Evolutionary conservation across 1,140 invertebrate species (phyloP).

Genomic region (Planococcus citri): DNA sequence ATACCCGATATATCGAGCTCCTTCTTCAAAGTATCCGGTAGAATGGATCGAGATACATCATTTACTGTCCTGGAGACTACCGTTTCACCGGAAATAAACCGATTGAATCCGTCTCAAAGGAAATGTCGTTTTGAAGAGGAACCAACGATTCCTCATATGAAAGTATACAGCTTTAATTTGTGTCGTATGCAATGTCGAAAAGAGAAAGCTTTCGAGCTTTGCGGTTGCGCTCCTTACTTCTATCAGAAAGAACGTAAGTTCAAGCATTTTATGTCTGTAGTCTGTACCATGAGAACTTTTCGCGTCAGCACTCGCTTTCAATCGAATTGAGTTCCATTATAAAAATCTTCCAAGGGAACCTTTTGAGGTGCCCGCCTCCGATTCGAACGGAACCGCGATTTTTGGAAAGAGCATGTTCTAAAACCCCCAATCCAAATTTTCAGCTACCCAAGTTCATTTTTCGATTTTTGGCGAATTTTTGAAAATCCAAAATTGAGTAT

Average conservation of each 20-base stretch:
- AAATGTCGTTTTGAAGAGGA: slow-evolving; percentile 52
- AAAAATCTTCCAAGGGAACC: no score
- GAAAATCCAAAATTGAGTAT: no score
- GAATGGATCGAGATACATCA: slow-evolving; percentile 36
- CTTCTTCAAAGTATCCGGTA: slow-evolving; percentile 31
- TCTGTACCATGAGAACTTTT: no score
- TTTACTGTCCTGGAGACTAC: slow-evolving; percentile 40
- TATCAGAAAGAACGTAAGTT: slow-evolving; percentile 32
- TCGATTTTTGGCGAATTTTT: no score
- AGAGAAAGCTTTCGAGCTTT: slow-evolving; percentile 41
- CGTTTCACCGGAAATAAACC: slow-evolving; percentile 33
- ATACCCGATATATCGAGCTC: slow-evolving; percentile 35
- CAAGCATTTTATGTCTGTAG: background rate
- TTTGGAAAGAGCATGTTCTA: no score
- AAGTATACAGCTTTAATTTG: slow-evolving; percentile 50
- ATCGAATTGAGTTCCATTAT: no score
- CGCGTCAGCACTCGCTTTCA: no score
- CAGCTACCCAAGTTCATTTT: no score
- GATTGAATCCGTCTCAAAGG: slow-evolving; percentile 43
- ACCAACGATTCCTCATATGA: slow-evolving; percentile 41
- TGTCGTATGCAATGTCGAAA: slow-evolving; percentile 52
- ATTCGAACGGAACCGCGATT: no score
- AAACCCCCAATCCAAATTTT: no score
- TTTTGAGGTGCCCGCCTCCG: no score
- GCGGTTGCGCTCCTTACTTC: slow-evolving; percentile 51